phyloP scores from a whole-genome alignment of 1,140 invertebrate species.

The Armadillidium nasatum region DNA sequence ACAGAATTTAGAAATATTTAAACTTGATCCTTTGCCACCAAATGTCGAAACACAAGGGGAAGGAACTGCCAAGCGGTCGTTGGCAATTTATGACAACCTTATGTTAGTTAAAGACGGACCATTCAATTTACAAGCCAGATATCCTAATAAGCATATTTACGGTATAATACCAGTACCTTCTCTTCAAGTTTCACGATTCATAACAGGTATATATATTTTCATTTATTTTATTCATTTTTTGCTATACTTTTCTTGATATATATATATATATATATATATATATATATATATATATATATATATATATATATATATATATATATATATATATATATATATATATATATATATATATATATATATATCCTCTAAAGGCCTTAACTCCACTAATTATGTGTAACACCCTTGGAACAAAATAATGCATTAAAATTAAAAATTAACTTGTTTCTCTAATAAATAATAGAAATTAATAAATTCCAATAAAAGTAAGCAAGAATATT shows the following conservation, averaged over 20 bases:
- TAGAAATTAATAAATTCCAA: no score
- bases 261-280: no score
- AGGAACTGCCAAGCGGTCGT: constrained; percentile 22
- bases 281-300: no score
- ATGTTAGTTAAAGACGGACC: constrained; percentile 15
- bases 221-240: background rate
- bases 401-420: no score
- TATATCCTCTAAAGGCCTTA: no score
- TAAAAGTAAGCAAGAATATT: no score
- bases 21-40: constrained; percentile 28
- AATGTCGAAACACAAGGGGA: constrained; percentile 24
- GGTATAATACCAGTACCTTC: constrained; percentile 36
- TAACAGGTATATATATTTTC: constrained; percentile 47
- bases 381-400: no score
- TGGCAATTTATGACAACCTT: constrained; percentile 30
- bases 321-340: no score
- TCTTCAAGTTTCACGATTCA: constrained; percentile 59
- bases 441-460: no score
- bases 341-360: no score
- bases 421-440: no score
- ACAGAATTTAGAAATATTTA: constrained; percentile 33
- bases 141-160: constrained; percentile 30
- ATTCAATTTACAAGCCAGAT: constrained; percentile 33
- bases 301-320: no score
- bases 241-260: background rate